Conservation (phyloP, 1,140 invertebrate species). For the Drosophila sproati region DNA sequence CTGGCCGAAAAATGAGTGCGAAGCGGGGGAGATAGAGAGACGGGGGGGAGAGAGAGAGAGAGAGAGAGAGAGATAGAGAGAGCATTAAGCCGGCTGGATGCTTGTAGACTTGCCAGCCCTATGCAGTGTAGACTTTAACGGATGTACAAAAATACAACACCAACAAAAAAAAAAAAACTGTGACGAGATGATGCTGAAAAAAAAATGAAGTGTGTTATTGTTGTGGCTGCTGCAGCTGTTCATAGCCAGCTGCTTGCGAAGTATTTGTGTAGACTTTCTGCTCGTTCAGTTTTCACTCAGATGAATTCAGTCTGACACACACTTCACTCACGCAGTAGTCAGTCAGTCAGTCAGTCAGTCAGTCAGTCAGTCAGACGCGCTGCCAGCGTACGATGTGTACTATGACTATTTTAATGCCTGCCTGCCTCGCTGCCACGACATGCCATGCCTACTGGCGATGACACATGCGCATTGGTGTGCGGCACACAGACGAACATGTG, state of each 20-base stretch:
- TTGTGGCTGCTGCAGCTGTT: background rate
- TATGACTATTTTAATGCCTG: background rate
- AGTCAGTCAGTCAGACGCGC: background rate
- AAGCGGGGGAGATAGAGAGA: background rate
- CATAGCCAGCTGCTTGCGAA: slow-evolving; percentile 11
- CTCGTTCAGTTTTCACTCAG: background rate
- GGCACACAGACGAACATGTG: slow-evolving; percentile 42
- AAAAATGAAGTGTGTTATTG: slow-evolving; percentile 1
- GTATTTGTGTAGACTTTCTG: slow-evolving; percentile 8
- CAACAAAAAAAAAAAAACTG: background rate
- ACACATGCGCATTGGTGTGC: slow-evolving; percentile 61
- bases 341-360: background rate
- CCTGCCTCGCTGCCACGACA: background rate
- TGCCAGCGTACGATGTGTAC: background rate
- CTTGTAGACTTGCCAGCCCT: slow-evolving; percentile 32
- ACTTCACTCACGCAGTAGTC: background rate
- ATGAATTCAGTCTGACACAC: no score
- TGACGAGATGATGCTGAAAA: background rate
- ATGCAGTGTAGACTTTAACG: slow-evolving; percentile 34
- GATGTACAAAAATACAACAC: slow-evolving; percentile 2
- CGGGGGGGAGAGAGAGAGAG: slow-evolving; percentile 1
- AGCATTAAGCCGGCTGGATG: slow-evolving; percentile 32
- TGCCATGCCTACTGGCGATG: background rate
- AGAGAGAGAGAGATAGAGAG: background rate
- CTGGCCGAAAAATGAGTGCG: slow-evolving; percentile 18